Base-by-base conservation (phyloP, 2,888 invertebrate genomes). In the Torymus texanus region DNA sequence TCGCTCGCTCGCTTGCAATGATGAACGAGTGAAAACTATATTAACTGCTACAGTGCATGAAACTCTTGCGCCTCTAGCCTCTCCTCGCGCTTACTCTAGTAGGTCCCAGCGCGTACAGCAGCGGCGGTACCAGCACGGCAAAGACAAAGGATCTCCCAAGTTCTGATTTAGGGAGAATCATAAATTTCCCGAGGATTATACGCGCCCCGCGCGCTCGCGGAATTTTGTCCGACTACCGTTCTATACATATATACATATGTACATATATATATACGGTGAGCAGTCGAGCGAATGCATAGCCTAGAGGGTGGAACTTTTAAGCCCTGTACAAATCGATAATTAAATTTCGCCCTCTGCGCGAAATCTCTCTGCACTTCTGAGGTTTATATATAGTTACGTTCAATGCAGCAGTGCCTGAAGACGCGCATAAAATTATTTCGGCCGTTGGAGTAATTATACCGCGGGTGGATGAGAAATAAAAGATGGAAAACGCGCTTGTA, bases 81-180 rank as follows among this genome's bases (percentile, higher is more conserved):
- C 61, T 62, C 59, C 56, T 11, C 58, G 8, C 53, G n/a, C 21
- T 53, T 21, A 10, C 2, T 18, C 21, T 50, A 14, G 50, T 66
- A 67, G 61, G 66, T 1, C 53, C 53, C 13, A n/a, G n/a, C 66
- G n/a, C 11, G 16, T 13, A 16, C 16, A n/a, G n/a, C n/a, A n/a
- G 55, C 41, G 55, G 61, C 62, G 61, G 41, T 13, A 21, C 1
- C 21, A 21, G 55, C 41, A 62, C 71, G 67, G 61, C 61, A 79
- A 71, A 79, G 79, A 75, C 75, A 79, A 79, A 79, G 75, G 75
- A 65, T 75, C 61, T 58, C 21, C 75, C 67, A 66, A 75, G 79
- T 79, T 75, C 79, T 75, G 79, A 79, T 79, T 79, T 75, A 79
- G 72, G 75, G 62, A 59, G 75, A 79, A 79, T 75, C 75, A 79